Evolutionary conservation across 2,797 vertebrate genomes (phyloP).

Genomic region (Champsocephalus gunnari): DNA sequence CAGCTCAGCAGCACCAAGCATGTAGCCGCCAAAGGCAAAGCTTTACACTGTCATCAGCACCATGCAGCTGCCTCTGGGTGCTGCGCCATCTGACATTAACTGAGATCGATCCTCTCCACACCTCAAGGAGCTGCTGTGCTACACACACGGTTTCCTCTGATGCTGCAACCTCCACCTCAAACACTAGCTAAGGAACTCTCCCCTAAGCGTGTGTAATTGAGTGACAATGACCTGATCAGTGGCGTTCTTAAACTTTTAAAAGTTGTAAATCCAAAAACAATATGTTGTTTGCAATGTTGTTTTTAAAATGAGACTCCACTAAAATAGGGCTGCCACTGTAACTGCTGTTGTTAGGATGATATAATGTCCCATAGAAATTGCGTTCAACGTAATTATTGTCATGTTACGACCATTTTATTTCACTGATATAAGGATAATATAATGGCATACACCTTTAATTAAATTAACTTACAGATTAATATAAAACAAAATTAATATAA

Average conservation of each 20-base stretch:
- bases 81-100: conserved; percentile 82
- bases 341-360: too few relatives aligned
- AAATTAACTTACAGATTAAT: too few relatives aligned
- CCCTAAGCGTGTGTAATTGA: conserved; percentile 51
- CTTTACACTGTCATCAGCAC: conserved; percentile 83
- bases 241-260: conserved; percentile 38
- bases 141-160: conserved; percentile 65
- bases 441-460: too few relatives aligned
- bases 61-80: conserved; percentile 82
- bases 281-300: not conserved
- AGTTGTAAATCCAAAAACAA: conserved; percentile 10
- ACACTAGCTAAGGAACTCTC: conserved; percentile 63
- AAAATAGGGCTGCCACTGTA: not conserved
- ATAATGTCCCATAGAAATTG: too few relatives aligned
- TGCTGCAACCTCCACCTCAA: conserved; percentile 65
- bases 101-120: conserved; percentile 79
- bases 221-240: conserved; percentile 67
- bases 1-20: conserved; percentile 75
- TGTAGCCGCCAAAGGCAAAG: conserved; percentile 85
- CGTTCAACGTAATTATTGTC: too few relatives aligned
- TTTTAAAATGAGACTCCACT: not conserved
- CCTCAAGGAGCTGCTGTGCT: conserved; percentile 79
- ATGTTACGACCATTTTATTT: too few relatives aligned
- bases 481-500: too few relatives aligned
- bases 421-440: too few relatives aligned